Evolutionary conservation across 1,140 invertebrate species (phyloP).

Genomic region (Orussus abietinus): DNA sequence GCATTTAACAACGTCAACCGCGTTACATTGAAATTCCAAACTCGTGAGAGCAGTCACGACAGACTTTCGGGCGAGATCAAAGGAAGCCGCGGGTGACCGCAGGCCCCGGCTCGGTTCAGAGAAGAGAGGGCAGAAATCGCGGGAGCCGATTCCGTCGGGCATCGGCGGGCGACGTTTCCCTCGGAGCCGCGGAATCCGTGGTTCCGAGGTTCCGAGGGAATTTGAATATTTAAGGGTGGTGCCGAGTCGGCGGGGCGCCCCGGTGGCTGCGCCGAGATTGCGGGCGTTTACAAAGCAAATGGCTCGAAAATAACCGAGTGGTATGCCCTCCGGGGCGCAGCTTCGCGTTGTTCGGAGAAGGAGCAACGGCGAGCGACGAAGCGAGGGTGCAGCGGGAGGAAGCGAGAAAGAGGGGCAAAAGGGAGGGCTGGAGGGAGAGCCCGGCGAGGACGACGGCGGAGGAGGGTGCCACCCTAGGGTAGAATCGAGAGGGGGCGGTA

Average conservation of each 20-base stretch:
- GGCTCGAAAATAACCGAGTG: slow-evolving; percentile 51
- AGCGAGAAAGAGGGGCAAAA: slow-evolving; percentile 17
- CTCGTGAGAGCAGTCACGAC: too few relatives aligned
- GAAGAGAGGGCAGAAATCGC: too few relatives aligned
- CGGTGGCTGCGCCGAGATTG: slow-evolving; percentile 37
- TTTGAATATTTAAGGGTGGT: slow-evolving; percentile 19
- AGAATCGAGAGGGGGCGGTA: slow-evolving; percentile 35
- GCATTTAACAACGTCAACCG: too few relatives aligned
- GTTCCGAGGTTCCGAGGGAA: too few relatives aligned
- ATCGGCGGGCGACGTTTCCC: too few relatives aligned
- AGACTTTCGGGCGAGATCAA: too few relatives aligned
- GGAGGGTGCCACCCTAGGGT: slow-evolving; percentile 24
- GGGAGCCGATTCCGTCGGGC: too few relatives aligned
- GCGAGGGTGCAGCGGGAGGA: slow-evolving; percentile 18
- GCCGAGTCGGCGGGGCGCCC: not conserved
- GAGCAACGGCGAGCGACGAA: not conserved
- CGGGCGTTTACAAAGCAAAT: slow-evolving; percentile 53
- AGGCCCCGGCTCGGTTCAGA: too few relatives aligned
- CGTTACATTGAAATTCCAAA: too few relatives aligned
- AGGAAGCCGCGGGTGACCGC: too few relatives aligned
- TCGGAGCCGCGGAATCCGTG: too few relatives aligned
- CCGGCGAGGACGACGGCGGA: slow-evolving; percentile 22
- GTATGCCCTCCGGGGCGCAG: slow-evolving; percentile 25
- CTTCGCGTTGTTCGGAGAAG: not conserved
- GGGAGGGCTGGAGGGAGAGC: slow-evolving; percentile 9